phyloP scores from a whole-genome alignment of 2,888 invertebrate genomes.

The Helicoverpa assulta region DNA sequence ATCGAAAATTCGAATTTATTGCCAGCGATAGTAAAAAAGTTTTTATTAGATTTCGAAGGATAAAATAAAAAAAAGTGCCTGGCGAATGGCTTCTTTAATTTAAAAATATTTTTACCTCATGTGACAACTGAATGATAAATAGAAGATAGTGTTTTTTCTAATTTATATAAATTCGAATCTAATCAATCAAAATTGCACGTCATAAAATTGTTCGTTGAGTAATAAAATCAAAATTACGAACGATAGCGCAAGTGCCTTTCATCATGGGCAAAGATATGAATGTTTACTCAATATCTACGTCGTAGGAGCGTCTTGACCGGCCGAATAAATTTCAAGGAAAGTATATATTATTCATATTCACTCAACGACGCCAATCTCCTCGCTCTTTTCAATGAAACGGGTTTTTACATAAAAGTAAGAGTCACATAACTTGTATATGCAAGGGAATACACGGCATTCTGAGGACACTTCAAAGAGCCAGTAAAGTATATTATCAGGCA shows the following conservation, averaged over 20 bases:
- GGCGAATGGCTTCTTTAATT: slow-evolving; percentile 3
- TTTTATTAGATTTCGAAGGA: slow-evolving; percentile 20
- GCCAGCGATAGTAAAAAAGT: slow-evolving; percentile 15
- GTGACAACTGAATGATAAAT: background rate
- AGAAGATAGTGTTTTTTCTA: slow-evolving; percentile 4
- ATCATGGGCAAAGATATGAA: slow-evolving; percentile 41
- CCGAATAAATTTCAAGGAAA: slow-evolving; percentile 54
- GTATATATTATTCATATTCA: slow-evolving; percentile 60
- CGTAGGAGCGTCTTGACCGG: slow-evolving; percentile 45
- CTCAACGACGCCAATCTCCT: slow-evolving; percentile 54
- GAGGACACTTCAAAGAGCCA: slow-evolving; percentile 69
- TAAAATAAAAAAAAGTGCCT: slow-evolving; percentile 5
- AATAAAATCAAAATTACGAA: slow-evolving; percentile 35
- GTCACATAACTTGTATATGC: slow-evolving; percentile 56
- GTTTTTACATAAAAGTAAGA: slow-evolving; percentile 58
- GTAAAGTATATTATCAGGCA: slow-evolving; percentile 72
- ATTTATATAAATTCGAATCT: background rate
- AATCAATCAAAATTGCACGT: background rate
- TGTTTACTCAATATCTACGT: slow-evolving; percentile 37
- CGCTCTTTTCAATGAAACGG: slow-evolving; percentile 54
- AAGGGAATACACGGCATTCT: slow-evolving; percentile 56
- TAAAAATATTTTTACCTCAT: slow-evolving; percentile 1
- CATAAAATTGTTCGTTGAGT: slow-evolving; percentile 6
- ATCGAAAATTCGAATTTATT: slow-evolving; percentile 20
- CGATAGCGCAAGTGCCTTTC: slow-evolving; percentile 36